Evolutionary conservation across 1,140 invertebrate genomes (phyloP), one percentile per base, ranked within the genome.

Genomic region (Ladona fulva): DNA sequence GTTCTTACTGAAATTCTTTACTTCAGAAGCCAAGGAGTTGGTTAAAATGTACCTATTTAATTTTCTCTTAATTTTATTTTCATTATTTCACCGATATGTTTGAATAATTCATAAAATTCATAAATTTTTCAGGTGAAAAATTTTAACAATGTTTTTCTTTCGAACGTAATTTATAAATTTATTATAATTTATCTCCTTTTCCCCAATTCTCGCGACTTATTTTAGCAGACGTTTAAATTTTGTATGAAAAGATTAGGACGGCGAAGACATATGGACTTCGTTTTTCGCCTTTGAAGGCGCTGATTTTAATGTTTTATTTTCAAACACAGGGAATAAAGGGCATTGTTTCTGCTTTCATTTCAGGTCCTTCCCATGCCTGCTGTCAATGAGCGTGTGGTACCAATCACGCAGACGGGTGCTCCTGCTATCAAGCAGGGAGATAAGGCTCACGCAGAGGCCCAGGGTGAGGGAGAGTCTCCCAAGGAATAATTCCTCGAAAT

Each of bases 351-450:
- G 29, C 52, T 6, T 66, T 22, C 3, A 19, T 12, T 24, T 75
- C 19, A 75, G 74, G 74, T 24, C 5, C 24, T 75, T 16, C 74
- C 74, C 1, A 42, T 42, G 24, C 74, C 74, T 1, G 74, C 24
- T 25, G 24, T 59, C 0, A 82, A 82, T 25, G 87, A 89, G 77
- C 83, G 85, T 74, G 16, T 79, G 0, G 84, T 90, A 75, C 84
- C 85, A 5, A 88, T 90, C 78, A 81, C 84, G 14, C 84, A 87
- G 74, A 89, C 87, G 42, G 87, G 87, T 6, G 83, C 85, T 74
- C 88, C 88, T 12, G 85, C 85, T 0, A 66, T 85, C 11, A 85
- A 84, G 79, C 52, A 66, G n/a, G 52, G 52, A 66, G 52, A 66
- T 3, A 19, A 37, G 8, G 1, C n/a, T 66, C 52, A 12, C 5